phyloP scores from a whole-genome alignment of 2,888 invertebrate species.

The Apodemia mormo region DNA sequence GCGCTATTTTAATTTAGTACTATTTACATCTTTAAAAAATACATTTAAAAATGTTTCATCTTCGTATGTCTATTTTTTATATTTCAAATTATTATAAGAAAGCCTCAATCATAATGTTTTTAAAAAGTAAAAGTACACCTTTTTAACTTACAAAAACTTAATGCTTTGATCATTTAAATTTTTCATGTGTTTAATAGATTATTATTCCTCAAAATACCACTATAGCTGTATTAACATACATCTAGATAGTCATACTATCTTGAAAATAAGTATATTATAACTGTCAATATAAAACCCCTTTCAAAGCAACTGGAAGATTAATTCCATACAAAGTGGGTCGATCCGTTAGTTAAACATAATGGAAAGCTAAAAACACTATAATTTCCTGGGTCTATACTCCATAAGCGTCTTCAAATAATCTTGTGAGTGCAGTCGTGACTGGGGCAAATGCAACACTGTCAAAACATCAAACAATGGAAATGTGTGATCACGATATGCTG shows the following conservation, averaged over 20 bases:
- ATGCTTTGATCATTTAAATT: no score
- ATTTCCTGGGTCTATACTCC: constrained; percentile 6
- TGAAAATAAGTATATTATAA: not conserved
- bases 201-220: not conserved
- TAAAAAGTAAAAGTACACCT: no score
- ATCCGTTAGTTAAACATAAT: constrained; percentile 4
- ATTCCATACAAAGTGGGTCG: not conserved
- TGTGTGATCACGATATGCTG: not conserved
- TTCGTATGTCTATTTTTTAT: no score
- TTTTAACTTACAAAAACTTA: no score
- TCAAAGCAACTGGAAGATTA: not conserved
- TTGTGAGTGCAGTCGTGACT: not conserved
- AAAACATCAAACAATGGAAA: not conserved
- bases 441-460: not conserved
- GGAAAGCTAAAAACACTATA: constrained; percentile 8
- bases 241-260: not conserved
- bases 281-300: not conserved
- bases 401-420: constrained; percentile 8
- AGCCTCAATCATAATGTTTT: no score
- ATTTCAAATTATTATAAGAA: no score
- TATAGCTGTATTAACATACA: not conserved
- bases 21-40: no score
- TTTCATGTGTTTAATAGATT: no score
- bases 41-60: no score
- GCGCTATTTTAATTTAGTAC: no score